Evolutionary conservation across 2,888 invertebrate species (phyloP), one percentile per base, ranked within the genome.

Genomic region (Leucania comma): DNA sequence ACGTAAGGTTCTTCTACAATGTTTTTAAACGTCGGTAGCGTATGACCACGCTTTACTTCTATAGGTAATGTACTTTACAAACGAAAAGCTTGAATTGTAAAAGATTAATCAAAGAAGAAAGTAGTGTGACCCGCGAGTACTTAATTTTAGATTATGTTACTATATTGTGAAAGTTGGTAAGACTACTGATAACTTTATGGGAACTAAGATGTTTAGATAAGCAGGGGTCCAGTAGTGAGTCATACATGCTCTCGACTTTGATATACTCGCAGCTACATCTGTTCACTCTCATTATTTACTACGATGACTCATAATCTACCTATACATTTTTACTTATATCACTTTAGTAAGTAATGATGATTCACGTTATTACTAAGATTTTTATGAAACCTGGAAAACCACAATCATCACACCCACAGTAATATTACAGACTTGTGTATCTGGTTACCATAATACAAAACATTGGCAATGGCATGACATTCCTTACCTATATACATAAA

Each of bases 361-460:
- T 22, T 72, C 57, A 72, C 26, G 22, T 42, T 61, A 50, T 56
- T 58, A 48, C 42, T 56, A 46, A 56, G 42, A 46, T 32, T 38
- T 58, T 22, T 50, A 35, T 59, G n/a, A 26, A 51, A 58, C 20
- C 32, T 50, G 42, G 26, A 63, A 75, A 76, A 79, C 24, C 63
- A 53, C 67, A 60, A 60, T 38, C 10, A 17, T 42, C 26, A 20
- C 38, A 57, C 61, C 59, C 42, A 53, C 56, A 54, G 29, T 6
- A 22, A 38, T 51, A 57, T 22, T 22, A 10, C 35, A 1, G 20
- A 32, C 32, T 14, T 32, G 17, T n/a, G 50, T 14, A 50, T 50
- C n/a, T 20, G 6, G 12, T 71, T 24, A 9, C 22, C 1, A 51
- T 29, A 56, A 17, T 46, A 54, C 51, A 12, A 22, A 56, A n/a